Base-by-base conservation (phyloP, 2,797 vertebrate species). In the Malurus leucopterus region DNA sequence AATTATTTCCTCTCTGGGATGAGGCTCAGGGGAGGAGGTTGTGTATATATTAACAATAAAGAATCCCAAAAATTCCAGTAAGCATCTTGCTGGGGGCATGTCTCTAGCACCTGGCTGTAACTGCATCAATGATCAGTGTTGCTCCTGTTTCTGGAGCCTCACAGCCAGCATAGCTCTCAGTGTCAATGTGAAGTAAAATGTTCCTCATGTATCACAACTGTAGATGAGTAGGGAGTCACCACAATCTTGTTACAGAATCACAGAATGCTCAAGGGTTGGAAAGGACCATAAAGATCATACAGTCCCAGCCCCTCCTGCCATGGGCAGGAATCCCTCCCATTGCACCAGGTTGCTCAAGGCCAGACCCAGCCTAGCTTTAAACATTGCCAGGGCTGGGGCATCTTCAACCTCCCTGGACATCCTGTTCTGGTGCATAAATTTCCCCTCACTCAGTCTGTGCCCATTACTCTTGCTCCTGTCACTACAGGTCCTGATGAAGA, bases 1-100 rank as follows among this genome's bases (percentile, higher is more conserved):
- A 72, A 83, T 89, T 80, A 90, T 91, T 90, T 95, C 69, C 84
- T 80, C 36, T 74, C 32, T 82, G 47, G 24, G 40, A 54, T 68
- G 18, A 84, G 17, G 50, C 30, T 88, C 57, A 30, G 43, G 32
- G 12, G 54, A 68, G 41, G 29, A 83, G 29, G 32, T 18, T 55
- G 3, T 34, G 24, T 17, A 11, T 57, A 22, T 61, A 67, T 41
- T 67, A 63, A 38, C 9, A 67, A 79, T 43, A 81, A 86, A 67
- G 87, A 91, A 90, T 85, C 30, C 15, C 32, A 41, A 14, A 80
- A 80, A 90, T 90, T 55, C 29, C 50, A 50, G 14, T 38, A 34
- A 64, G 7, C 6, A 17, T 86, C 68, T 61, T 73, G 24, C 69
- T 83, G 51, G 36, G n/a, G 65, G 32, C 69, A 83, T 26, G 29